Base-by-base conservation (phyloP, 2,888 invertebrate species). In the Cepaea hortensis region DNA sequence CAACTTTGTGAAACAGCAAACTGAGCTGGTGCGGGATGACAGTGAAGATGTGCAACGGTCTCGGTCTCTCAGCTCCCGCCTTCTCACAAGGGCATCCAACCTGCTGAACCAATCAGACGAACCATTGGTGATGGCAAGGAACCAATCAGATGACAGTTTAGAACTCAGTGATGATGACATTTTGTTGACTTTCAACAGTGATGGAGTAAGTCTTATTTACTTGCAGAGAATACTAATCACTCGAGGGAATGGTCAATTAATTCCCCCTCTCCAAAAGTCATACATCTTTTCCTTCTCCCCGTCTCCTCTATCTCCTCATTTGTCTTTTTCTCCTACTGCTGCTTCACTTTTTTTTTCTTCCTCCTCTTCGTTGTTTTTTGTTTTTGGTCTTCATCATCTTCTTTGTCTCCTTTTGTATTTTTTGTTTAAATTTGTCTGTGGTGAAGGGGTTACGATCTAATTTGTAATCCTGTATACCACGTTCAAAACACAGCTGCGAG, bases 51-150 rank as follows among this genome's bases (percentile, higher is more conserved):
- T 48, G 89, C 89, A 50, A 73, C 89, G 79, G 85, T 72, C 23
- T 91, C 96, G 6, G 98, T 72, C 87, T 48, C 75, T 87, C 65
- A 23, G 79, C 79, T 85, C 87, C 70, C 62, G 85, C 18, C 86
- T 85, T 23, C 82, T 83, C 20, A 79, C 68, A 3, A 75, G 86
- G 2, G 84, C 86, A 20, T 75, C 82, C 20, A 76, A 20, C 79
- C n/a, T 80, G 23, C 83, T 87, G 55, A 86, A 83, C 48, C 86
- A 88, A n/a, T 77, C 87, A 48, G 91, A 90, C 73, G 91, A 90
- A 81, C 90, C 89, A 18, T 86, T 90, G 50, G 84, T 91, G 87
- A 84, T 86, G 73, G 86, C 88, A n/a, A 83, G 88, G 77, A 87
- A 86, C 75, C 70, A 76, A 11, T 87, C 88, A n/a, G 87, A 89